phyloP scores from a whole-genome alignment of 2,888 invertebrate species.

The Parnassius apollo region DNA sequence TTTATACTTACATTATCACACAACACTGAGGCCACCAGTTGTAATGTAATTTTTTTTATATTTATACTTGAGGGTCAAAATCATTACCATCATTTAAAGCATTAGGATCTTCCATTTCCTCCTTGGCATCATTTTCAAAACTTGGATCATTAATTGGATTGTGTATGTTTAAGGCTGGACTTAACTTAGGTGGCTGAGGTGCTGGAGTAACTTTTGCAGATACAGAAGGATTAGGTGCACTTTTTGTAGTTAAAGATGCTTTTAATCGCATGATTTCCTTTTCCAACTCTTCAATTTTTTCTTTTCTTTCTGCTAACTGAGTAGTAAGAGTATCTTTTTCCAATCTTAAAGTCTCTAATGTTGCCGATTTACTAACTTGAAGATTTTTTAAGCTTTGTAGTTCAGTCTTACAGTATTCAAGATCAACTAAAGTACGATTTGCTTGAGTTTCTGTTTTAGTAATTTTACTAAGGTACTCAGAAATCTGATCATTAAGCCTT shows the following conservation, averaged over 20 bases:
- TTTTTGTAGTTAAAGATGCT: constrained; percentile 60
- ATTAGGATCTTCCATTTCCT: constrained; percentile 73
- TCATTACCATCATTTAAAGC: constrained; percentile 63
- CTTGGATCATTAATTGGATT: constrained; percentile 64
- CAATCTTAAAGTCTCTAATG: constrained; percentile 67
- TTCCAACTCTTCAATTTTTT: constrained; percentile 65
- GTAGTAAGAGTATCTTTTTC: constrained; percentile 68
- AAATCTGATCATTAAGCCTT: constrained; percentile 53
- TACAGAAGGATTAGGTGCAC: constrained; percentile 50
- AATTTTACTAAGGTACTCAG: constrained; percentile 52
- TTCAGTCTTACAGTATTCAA: constrained; percentile 70
- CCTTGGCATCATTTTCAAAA: constrained; percentile 72
- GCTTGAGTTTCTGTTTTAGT: constrained; percentile 60
- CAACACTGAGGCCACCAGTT: not conserved
- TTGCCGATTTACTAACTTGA: constrained; percentile 69
- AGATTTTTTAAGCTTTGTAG: constrained; percentile 70
- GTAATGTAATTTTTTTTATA: not conserved
- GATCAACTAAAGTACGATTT: constrained; percentile 63
- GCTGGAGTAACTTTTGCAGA: constrained; percentile 65
- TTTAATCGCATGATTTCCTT: constrained; percentile 63
- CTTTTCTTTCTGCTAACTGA: constrained; percentile 62
- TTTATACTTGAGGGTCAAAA: constrained; percentile 59
- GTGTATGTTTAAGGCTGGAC: constrained; percentile 58
- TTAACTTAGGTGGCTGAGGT: constrained; percentile 62
- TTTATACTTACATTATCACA: constrained; percentile 27